Evolutionary conservation across 2,888 invertebrate genomes (phyloP), one percentile per base, ranked within the genome.

Genomic region (Tortricodes alternella): DNA sequence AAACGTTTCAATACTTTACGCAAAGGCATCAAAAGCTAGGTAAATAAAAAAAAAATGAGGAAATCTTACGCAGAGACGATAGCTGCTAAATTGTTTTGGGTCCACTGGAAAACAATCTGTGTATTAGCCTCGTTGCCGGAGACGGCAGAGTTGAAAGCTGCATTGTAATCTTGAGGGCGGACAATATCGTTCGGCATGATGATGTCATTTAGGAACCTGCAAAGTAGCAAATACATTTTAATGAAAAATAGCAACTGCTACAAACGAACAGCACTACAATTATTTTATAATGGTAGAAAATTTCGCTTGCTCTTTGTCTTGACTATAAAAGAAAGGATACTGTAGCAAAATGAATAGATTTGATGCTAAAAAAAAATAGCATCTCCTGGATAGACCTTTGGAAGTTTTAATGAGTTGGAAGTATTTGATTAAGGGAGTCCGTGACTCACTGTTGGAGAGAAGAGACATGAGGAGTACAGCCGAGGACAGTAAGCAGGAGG

Each of bases 401-500:
- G n/a, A n/a, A n/a, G n/a, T n/a, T n/a, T n/a, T n/a, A n/a, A n/a
- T n/a, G n/a, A n/a, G n/a, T n/a, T n/a, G n/a, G n/a, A n/a, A n/a
- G n/a, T n/a, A n/a, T n/a, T n/a, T n/a, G n/a, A n/a, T n/a, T n/a
- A n/a, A n/a, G n/a, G n/a, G n/a, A n/a, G n/a, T n/a, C n/a, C n/a
- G n/a, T 21, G n/a, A 76, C 83, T 75, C 66, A 89, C 91, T 46
- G 78, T 15, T 83, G 75, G 2, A 96, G 84, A 16, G 94, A 83
- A 27, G 74, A 74, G 0, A 78, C 66, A 50, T 93, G 74, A 52
- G 80, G 85, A 0, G 94, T 93, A 70, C 96, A 96, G 0, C 95
- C 95, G 49, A 97, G 83, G 1, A 93, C 92, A 46, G 78, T 81
- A 16, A 96, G 88, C 0, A 97, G 87, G 6, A 92, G 77, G 3